These are phyloP conservation scores for Danionella cerebrum DNA, from an alignment of 2,113 vertebrate genomes.

Conservation along the genomic window DNA sequence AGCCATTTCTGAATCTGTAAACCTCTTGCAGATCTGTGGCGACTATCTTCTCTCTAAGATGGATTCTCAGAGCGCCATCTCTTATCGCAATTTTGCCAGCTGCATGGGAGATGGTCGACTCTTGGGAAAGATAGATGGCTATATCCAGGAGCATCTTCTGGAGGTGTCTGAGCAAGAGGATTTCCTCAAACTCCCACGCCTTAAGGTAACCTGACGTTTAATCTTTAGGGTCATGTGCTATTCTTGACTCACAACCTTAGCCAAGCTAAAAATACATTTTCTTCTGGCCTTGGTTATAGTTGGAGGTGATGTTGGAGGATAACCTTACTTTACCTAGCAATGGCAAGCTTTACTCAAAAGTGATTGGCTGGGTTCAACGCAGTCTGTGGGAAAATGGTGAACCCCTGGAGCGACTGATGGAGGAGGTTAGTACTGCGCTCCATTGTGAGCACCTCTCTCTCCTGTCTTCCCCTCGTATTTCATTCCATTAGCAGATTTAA, in stretches of 20 bases:
- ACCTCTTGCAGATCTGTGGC: constrained; percentile 80
- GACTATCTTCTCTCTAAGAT: constrained; percentile 94
- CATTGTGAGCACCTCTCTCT: not conserved
- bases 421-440: constrained; percentile 85
- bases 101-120: constrained; percentile 83
- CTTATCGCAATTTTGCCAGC: constrained; percentile 91
- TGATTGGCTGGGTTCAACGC: constrained; percentile 97
- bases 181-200: constrained; percentile 93
- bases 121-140: constrained; percentile 83
- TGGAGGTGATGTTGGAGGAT: constrained; percentile 98
- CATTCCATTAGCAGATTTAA: constrained; percentile 12
- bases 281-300: constrained; percentile 59
- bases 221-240: not conserved
- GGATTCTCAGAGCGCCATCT: constrained; percentile 87
- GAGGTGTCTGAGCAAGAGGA: constrained; percentile 93
- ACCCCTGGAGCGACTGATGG: constrained; percentile 90
- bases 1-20: not conserved
- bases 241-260: not conserved
- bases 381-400: constrained; percentile 96
- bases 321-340: constrained; percentile 91
- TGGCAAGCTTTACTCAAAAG: constrained; percentile 95
- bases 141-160: constrained; percentile 92
- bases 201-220: constrained; percentile 72
- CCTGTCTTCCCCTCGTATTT: not conserved
- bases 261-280: not conserved